Evolutionary conservation across 1,140 invertebrate genomes (phyloP), one percentile per base, ranked within the genome.

Genomic region (Neodiprion pinetum): DNA sequence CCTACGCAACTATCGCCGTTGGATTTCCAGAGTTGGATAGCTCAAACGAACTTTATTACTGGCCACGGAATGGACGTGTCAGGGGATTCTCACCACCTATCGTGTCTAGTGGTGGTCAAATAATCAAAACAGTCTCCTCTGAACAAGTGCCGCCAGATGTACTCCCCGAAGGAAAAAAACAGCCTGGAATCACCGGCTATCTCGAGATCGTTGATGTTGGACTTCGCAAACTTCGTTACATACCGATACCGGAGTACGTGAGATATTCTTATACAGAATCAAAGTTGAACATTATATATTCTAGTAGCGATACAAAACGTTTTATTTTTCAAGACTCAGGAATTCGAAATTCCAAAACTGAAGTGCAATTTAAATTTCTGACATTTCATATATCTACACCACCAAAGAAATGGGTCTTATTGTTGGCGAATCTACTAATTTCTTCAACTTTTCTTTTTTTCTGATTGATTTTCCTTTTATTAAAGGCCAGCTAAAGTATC

Each of bases 201-300:
- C 81, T 93, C 49, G 92, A 93, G 83, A 85, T 93, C 17, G 86
- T 90, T 67, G 92, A 93, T 82, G 75, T 88, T 14, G 79, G 85
- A 1, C 87, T 83, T 71, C 87, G 89, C 9, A 90, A 88, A 74
- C 76, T 92, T n/a, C 86, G 91, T 75, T 93, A 93, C 77, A 83
- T 93, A 49, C 89, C 91, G 9, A 84, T 93, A 14, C 92, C 92
- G 8, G 81, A 86, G 90, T 91, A 82, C 86, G 85, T 83, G 65
- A 67, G 68, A 61, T 65, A 47, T 72, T 50, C 1, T 70, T 70
- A 5, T 74, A 65, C 47, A 17, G 66, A 21, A 47, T 23, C 12
- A 28, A 50, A 50, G 21, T 53, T 17, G 5, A 48, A 40, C 12
- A 23, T 48, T 7, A 21, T 14, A 7, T 12, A 23, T 7, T 21